Base-by-base conservation (phyloP, 2,113 vertebrate genomes). In the Thymallus thymallus region DNA sequence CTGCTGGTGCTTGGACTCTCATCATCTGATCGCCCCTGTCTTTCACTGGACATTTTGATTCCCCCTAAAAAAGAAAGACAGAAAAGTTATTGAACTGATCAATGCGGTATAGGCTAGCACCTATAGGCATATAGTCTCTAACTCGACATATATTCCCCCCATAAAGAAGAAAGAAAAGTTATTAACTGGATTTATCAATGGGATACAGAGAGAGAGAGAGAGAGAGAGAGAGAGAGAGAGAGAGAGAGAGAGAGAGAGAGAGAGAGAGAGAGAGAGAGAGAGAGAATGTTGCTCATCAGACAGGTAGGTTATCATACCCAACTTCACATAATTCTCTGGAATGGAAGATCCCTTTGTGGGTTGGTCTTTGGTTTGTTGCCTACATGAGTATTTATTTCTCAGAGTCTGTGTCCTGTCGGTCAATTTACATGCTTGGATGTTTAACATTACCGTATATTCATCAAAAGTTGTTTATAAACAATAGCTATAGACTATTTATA, bases 1-100 rank as follows among this genome's bases (percentile, higher is more conserved):
- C 95, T 96, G 92, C 95, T 96, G 89, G 95, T 96, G 89, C 95
- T 96, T 66, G 95, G 95, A 87, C 95, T 96, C 87, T 96, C 95
- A 90, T 96, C 95, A 4, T 96, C 95, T 72, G 95, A 96, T 88
- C 95, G 94, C 16, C 48, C 48, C 73, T 96, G 95, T 88, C 95
- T 92, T 84, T 96, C 95, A 89, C 95, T 96, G 90, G 95, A 96
- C 95, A 96, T 96, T 75, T 81, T 51, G 48, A 51, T 51, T 76
- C 77, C 79, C 81, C 83, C 83, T 80, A 30, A 41, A 14, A 51
- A 65, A 35, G 2, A 16, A 20, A 3, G 26, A 26, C 35, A 41
- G 35, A 41, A 41, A 6, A 32, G 23, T 65, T 60, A 41, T 10
- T 9, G 9, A 41, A 41, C 35, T 41, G 9, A 41, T 41, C 35